These are phyloP conservation scores for Carapus acus DNA, from an alignment of 2,797 vertebrate species.

Conservation along the genomic window DNA sequence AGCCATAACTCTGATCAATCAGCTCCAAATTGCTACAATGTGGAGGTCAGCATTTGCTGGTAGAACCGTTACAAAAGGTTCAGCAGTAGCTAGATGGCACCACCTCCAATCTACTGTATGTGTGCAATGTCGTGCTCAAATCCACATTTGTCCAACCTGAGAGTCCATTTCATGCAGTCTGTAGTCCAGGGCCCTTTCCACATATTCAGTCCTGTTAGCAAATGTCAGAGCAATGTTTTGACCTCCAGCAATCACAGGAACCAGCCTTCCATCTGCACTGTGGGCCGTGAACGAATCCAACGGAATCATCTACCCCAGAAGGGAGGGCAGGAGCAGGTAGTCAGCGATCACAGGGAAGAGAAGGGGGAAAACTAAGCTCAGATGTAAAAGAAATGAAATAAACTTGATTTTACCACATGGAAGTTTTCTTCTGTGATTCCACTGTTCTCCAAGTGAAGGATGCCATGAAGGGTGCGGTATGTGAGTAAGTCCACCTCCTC, in stretches of 20 bases:
- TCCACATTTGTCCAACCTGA: conserved; percentile 63
- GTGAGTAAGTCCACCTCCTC: conserved; percentile 80
- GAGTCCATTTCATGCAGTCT: conserved; percentile 79
- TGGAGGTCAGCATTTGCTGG: too few relatives aligned
- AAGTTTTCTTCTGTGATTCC: conserved; percentile 80
- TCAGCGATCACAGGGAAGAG: too few relatives aligned
- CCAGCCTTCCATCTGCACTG: conserved; percentile 74
- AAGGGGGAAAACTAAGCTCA: background rate
- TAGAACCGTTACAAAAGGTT: too few relatives aligned
- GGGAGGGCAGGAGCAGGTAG: background rate
- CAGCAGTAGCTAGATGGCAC: too few relatives aligned
- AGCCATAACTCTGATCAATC: too few relatives aligned
- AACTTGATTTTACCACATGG: conserved; percentile 67
- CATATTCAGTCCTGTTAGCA: conserved; percentile 75
- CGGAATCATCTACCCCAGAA: conserved; percentile 73
- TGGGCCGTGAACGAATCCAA: conserved; percentile 77
- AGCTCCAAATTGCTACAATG: too few relatives aligned
- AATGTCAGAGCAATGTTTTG: conserved; percentile 74
- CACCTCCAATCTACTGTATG: too few relatives aligned
- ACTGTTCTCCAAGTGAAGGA: conserved; percentile 76
- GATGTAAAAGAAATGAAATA: background rate
- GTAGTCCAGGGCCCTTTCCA: conserved; percentile 74
- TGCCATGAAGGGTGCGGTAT: conserved; percentile 76
- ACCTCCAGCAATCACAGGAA: conserved; percentile 75
- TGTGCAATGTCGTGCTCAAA: background rate